These are phyloP conservation scores for Brachyopa scutellaris DNA, from an alignment of 2,888 invertebrate species.

Conservation along the genomic window DNA sequence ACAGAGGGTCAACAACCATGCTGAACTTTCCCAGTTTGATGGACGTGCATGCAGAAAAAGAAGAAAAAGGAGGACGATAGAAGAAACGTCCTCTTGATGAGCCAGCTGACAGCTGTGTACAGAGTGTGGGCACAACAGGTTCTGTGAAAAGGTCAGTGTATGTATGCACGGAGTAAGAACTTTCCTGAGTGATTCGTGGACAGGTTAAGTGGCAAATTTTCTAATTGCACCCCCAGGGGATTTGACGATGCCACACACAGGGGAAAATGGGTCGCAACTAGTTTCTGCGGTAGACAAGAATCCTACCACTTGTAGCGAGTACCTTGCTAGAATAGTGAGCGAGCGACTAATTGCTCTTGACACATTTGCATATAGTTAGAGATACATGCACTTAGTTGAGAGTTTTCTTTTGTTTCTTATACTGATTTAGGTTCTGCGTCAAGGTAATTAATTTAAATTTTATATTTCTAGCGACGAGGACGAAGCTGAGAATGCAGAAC, in stretches of 20 bases:
- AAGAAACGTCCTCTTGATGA: constrained; percentile 36
- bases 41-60: constrained; percentile 40
- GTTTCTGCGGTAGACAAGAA: constrained; percentile 61
- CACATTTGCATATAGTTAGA: constrained; percentile 36
- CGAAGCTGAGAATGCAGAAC: background rate
- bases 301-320: constrained; percentile 57
- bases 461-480: background rate
- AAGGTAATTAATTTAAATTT: constrained; percentile 33
- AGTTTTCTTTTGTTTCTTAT: constrained; percentile 6
- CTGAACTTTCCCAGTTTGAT: constrained; percentile 40
- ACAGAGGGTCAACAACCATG: constrained; percentile 57
- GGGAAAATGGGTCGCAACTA: constrained; percentile 46
- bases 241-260: constrained; percentile 28
- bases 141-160: constrained; percentile 58
- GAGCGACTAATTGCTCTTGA: constrained; percentile 62
- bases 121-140: constrained; percentile 55
- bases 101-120: constrained; percentile 29
- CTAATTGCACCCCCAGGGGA: constrained; percentile 60
- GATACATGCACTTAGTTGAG: constrained; percentile 17
- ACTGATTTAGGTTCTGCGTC: constrained; percentile 29
- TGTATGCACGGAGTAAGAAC: constrained; percentile 35
- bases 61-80: constrained; percentile 1
- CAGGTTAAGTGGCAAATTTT: constrained; percentile 71
- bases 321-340: constrained; percentile 33
- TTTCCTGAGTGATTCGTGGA: constrained; percentile 67